Base-by-base conservation (phyloP, 2,888 invertebrate species). In the Neoascia interrupta region DNA sequence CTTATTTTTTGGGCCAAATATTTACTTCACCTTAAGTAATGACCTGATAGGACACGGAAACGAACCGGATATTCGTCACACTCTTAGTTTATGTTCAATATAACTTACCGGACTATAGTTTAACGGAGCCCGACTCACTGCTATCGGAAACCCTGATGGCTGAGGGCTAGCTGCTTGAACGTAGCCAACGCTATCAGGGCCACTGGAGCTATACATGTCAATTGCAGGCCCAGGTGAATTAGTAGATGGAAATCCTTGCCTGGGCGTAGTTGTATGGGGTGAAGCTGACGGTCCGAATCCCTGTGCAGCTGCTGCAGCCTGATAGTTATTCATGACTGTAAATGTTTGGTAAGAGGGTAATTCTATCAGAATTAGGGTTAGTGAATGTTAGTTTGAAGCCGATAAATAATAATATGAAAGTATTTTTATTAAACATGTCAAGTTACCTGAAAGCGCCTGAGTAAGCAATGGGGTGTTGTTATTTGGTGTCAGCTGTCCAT, bases 121-220 rank as follows among this genome's bases (percentile, higher is more conserved):
- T 91, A 96, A 94, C 90, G 96, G 95, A 87, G 96, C 96, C 89
- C 96, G 95, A 92, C 95, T 96, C 88, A 96, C 96, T 85, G 96
- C 96, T 90, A 97, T 96, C 87, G 97, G 96, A 91, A 97, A 97
- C 86, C 96, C 96, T 87, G 97, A 95, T 85, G 97, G 97, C 90
- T 98, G 98, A 86, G 98, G 97, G 91, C 97, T 97, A 85, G 97
- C 96, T 85, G 97, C 97, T 91, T 97, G 97, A 88, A 97, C 97
- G 90, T 97, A 98, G 88, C 97, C 96, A 84, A 95, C 95, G 88
- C 94, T 95, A 88, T 96, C 96, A 82, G 92, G 94, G 82, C 91
- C 92, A 85, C 94, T 96, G 86, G 96, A 95, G 90, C 94, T 95
- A 91, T 97, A 97, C 91, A 97, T 96, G 89, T 98, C 97, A 86